These are phyloP conservation scores for Drosophila melanosoma DNA, from an alignment of 2,888 invertebrate genomes.

Conservation along the genomic window DNA sequence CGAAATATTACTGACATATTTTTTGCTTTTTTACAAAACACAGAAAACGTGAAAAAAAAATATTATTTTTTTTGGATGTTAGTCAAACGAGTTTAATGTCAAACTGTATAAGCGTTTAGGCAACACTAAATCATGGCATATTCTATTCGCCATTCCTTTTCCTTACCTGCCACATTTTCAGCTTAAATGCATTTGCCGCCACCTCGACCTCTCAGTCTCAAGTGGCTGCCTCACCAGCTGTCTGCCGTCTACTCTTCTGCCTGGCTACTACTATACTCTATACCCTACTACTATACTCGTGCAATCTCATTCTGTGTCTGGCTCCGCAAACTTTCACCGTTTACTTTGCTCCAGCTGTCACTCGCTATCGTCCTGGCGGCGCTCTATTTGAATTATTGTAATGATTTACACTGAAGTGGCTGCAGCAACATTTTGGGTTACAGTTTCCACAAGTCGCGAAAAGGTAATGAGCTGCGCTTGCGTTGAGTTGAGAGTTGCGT, in stretches of 20 bases:
- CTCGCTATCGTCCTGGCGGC: constrained; percentile 29
- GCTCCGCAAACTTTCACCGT: constrained; percentile 65
- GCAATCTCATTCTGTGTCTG: constrained; percentile 38
- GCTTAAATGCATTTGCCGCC: constrained; percentile 73
- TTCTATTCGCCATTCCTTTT: constrained; percentile 40
- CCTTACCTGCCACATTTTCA: constrained; percentile 54
- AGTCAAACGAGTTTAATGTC: constrained; percentile 47
- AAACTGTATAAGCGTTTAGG: constrained; percentile 62
- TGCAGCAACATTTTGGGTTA: constrained; percentile 50
- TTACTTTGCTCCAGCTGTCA: constrained; percentile 46
- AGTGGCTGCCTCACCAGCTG: constrained; percentile 53
- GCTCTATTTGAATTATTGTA: constrained; percentile 73
- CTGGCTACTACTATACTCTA: constrained; percentile 23
- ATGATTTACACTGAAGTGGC: constrained; percentile 73
- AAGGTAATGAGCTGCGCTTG: constrained; percentile 52
- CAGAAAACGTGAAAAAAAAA: not conserved
- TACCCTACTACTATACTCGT: constrained; percentile 10
- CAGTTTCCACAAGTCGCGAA: constrained; percentile 38
- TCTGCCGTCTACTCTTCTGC: constrained; percentile 21
- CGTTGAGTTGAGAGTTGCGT: constrained; percentile 27
- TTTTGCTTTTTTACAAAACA: constrained; percentile 18
- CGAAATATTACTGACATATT: constrained; percentile 25
- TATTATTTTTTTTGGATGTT: constrained; percentile 18
- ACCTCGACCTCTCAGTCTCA: constrained; percentile 59
- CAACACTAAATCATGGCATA: constrained; percentile 64